A percentile compares a stretch with the other conserved stretches of the same genome.
These are phyloP conservation scores for Nematopogon swammerdamellus DNA, from an alignment of 2,888 invertebrate species.

Conservation along the genomic window DNA sequence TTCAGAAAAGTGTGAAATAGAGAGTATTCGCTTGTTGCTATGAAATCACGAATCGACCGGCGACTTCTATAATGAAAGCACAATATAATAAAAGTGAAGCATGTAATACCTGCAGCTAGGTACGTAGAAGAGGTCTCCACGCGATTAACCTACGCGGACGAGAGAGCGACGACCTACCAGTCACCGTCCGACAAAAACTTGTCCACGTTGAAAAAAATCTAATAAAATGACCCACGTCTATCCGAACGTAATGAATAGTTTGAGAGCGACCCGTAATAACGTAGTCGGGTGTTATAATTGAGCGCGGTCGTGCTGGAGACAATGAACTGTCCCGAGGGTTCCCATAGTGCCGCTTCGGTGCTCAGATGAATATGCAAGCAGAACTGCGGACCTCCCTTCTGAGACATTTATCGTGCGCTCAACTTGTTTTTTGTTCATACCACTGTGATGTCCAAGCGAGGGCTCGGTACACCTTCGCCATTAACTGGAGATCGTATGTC, in stretches of 20 bases:
- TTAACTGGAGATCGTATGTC: not conserved
- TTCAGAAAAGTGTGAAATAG: too few species aligned
- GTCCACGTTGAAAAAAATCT: not conserved
- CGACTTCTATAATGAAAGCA: too few species aligned
- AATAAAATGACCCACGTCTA: not conserved
- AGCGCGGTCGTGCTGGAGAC: not conserved
- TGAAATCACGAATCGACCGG: too few species aligned
- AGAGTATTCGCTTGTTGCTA: too few species aligned
- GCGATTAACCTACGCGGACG: too few species aligned
- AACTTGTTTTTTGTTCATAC: not conserved
- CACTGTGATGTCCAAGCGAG: not conserved
- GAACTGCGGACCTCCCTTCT: not conserved
- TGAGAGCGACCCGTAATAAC: not conserved
- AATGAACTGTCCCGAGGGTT: conserved; percentile 17
- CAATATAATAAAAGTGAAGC: too few species aligned
- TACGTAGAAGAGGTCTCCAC: too few species aligned
- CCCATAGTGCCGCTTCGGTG: conserved; percentile 37
- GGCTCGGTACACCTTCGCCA: not conserved
- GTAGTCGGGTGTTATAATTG: not conserved
- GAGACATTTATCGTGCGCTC: not conserved
- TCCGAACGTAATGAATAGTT: not conserved
- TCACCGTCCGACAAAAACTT: not conserved
- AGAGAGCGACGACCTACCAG: not conserved
- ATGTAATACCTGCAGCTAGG: too few species aligned
- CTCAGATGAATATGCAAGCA: conserved; percentile 2